phyloP scores from a whole-genome alignment of 2,888 invertebrate species.

The Zygaena filipendulae region DNA sequence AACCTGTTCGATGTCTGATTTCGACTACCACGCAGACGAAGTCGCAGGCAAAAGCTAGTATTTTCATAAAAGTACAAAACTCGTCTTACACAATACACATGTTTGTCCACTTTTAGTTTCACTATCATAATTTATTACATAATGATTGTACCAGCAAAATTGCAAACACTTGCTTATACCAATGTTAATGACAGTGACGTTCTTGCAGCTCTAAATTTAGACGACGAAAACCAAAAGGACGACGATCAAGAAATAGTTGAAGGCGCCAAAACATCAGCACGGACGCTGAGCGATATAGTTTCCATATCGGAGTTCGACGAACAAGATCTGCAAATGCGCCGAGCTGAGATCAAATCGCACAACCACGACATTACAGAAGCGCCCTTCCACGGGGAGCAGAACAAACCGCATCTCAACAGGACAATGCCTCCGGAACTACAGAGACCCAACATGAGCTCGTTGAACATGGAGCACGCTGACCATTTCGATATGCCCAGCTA shows the following conservation, averaged over 20 bases:
- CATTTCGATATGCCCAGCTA: constrained; percentile 34
- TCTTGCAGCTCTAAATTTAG: constrained; percentile 66
- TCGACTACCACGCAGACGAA: too few relatives aligned
- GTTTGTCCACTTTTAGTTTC: too few relatives aligned
- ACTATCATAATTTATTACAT: neutral
- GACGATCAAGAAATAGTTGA: constrained; percentile 48
- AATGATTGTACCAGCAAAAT: too few relatives aligned
- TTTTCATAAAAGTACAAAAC: neutral
- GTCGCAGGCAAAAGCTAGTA: neutral
- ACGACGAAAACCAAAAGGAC: constrained; percentile 62
- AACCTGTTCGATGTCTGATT: too few relatives aligned
- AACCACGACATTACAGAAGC: constrained; percentile 31
- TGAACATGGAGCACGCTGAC: constrained; percentile 40
- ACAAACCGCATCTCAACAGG: constrained; percentile 32
- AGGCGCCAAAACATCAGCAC: constrained; percentile 72
- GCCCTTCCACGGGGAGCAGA: constrained; percentile 24
- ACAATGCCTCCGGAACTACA: constrained; percentile 45
- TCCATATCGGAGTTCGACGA: constrained; percentile 80
- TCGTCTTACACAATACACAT: too few relatives aligned
- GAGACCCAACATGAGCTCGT: constrained; percentile 43
- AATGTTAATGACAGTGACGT: constrained; percentile 24
- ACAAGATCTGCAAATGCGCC: constrained; percentile 67
- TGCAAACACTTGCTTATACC: too few relatives aligned
- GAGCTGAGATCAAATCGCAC: constrained; percentile 47
- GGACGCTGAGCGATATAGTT: constrained; percentile 77